phyloP scores from a whole-genome alignment of 2,797 vertebrate genomes.

The Gadopsis marmoratus region DNA sequence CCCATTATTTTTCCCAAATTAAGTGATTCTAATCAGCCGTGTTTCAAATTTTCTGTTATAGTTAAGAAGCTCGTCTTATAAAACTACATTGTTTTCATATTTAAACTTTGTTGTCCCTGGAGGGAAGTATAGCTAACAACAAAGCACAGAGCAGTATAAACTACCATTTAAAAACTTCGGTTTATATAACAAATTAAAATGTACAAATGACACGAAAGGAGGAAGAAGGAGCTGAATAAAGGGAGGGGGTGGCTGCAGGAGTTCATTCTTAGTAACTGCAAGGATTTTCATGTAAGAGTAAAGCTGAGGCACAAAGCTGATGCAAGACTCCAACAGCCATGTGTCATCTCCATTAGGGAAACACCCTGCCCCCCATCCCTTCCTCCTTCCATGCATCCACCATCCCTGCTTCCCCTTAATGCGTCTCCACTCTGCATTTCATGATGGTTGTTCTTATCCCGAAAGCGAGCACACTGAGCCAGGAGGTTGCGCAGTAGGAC shows the following conservation, averaged over 20 bases:
- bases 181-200: slow-evolving; percentile 10
- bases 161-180: slow-evolving; percentile 16
- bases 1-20: background rate
- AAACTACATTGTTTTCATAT: slow-evolving; percentile 7
- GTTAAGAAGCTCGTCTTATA: background rate
- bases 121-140: slow-evolving; percentile 3
- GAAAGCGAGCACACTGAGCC: background rate
- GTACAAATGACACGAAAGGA: too few species aligned
- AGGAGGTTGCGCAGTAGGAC: background rate
- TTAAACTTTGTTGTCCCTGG: slow-evolving; percentile 14
- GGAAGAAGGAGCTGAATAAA: too few species aligned
- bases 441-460: slow-evolving; percentile 11
- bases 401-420: slow-evolving; percentile 20
- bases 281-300: slow-evolving; percentile 44
- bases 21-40: slow-evolving; percentile 9
- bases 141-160: slow-evolving; percentile 9
- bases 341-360: slow-evolving; percentile 59
- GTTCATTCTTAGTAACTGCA: too few species aligned
- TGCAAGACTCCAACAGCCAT: slow-evolving; percentile 50
- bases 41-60: background rate
- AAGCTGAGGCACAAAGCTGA: slow-evolving; percentile 45
- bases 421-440: slow-evolving; percentile 27
- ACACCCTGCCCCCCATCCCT: slow-evolving; percentile 19
- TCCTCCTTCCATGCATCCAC: slow-evolving; percentile 2
- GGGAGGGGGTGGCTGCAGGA: background rate